Evolutionary conservation across 2,113 vertebrate species (phyloP).

Genomic region (Paramisgurnus dabryanus): DNA sequence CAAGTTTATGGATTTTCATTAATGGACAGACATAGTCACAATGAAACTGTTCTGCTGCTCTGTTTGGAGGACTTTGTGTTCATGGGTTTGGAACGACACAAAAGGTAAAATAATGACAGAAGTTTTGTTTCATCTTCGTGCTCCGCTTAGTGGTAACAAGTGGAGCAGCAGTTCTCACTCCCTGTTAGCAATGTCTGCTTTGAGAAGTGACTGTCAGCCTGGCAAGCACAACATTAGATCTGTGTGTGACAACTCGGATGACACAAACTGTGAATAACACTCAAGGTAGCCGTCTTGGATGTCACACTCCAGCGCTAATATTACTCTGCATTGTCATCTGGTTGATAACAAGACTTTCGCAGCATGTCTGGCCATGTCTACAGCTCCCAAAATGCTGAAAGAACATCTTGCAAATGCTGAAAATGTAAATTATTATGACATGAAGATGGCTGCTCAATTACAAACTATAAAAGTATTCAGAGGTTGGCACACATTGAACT

Average conservation of each 20-base stretch:
- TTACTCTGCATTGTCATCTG: slow-evolving; percentile 26
- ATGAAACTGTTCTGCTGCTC: too few species aligned
- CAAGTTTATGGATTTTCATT: too few species aligned
- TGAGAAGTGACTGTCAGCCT: slow-evolving; percentile 52
- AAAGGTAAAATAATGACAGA: neutral
- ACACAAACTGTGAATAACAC: slow-evolving; percentile 48
- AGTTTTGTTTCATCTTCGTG: slow-evolving; percentile 8
- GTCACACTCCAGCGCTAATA: slow-evolving; percentile 16
- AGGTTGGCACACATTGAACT: neutral
- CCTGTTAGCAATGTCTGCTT: slow-evolving; percentile 43
- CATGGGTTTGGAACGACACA: too few species aligned
- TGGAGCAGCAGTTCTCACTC: slow-evolving; percentile 53
- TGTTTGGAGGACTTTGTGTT: too few species aligned
- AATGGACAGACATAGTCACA: too few species aligned
- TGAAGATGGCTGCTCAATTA: neutral
- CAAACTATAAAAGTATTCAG: neutral
- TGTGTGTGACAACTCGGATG: slow-evolving; percentile 31
- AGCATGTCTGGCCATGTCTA: neutral
- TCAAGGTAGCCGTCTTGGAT: slow-evolving; percentile 28
- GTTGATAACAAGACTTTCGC: slow-evolving; percentile 10
- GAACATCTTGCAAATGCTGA: neutral
- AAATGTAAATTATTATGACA: slow-evolving; percentile 6
- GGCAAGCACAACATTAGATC: slow-evolving; percentile 42
- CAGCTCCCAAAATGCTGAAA: neutral
- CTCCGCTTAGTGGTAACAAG: slow-evolving; percentile 51